Evolutionary conservation across 1,140 invertebrate genomes (phyloP), one percentile per base, ranked within the genome.

Genomic region (Procambarus clarkii): DNA sequence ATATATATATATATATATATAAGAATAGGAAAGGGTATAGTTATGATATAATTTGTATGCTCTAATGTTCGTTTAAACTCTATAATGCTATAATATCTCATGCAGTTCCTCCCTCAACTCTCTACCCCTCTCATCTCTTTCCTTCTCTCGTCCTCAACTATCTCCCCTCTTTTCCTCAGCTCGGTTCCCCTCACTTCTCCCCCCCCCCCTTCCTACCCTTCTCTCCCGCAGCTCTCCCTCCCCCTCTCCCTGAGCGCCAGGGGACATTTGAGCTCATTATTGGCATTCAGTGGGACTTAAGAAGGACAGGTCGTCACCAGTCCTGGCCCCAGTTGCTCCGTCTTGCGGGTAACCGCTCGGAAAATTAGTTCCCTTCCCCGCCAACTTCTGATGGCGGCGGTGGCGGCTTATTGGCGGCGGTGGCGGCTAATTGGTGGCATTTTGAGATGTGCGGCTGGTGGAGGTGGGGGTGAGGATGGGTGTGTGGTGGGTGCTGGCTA

Each of bases 221-320:
- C 50, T 86, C 74, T 78, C 74, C 34, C 85, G 58, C 85, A 71
- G 76, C 85, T 78, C 85, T 77, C 84, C 34, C 81, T 83, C 81
- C 34, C 81, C 64, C 81, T 1, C 81, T 64, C 24, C 0, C 24
- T 48, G n/a, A n/a, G 7, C 24, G 71, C 50, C 71, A 58, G 71
- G 50, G 34, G 50, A 50, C 85, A 50, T 79, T 78, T 86, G 60
- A 54, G 74, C 85, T 79, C 85, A 86, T 86, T 86, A 86, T 86
- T 86, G 74, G 76, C 58, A 78, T 86, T 79, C 74, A 86, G 76
- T 18, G 48, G 48, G 85, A 58, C 85, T 86, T 79, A 58, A 60
- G 50, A 77, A 77, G 74, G 76, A 78, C 76, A 79, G 54, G 48
- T 24, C 46, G 69, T 71, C 83, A 7, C 45, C 58, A 60, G 34